Evolutionary conservation across 2,797 vertebrate genomes (phyloP), one percentile per base, ranked within the genome.

Genomic region (Melanotaenia nigrans): DNA sequence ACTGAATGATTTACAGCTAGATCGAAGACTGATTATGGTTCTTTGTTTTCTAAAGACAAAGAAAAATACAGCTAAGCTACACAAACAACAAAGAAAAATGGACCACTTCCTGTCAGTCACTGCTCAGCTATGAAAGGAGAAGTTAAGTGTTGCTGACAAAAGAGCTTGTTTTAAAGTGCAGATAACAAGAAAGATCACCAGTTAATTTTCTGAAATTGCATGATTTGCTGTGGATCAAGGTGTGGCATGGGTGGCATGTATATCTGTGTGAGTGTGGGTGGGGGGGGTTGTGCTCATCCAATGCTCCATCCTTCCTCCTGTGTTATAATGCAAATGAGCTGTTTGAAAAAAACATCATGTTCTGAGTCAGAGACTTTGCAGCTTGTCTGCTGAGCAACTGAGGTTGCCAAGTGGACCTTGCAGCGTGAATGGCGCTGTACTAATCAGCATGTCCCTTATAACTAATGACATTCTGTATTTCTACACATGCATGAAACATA

Each of bases 21-120:
- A 80, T 72, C 38, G 24, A 87, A 78, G 61, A 12, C 59, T 58
- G 65, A 87, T 79, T 80, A 75, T 57, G 58, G 40, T 68, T 83
- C 51, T 83, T 78, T 85, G 78, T 85, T 79, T 85, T 88, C 30
- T 82, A 74, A 77, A 73, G 66, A 85, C 74, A 68, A 82, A 78
- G 38, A 74, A 76, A 83, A 81, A 61, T 49, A 70, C 70, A 24
- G 24, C 64, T 68, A 73, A 56, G 53, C 47, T 49, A 33, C 55
- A 28, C 25, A 42, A 75, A 61, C 30, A 51, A 35, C 10, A 40
- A 51, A 35, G 65, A 55, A 72, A 67, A 73, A 73, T 32, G 25
- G 36, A 66, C 24, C 12, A n/a, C 25, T 51, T 68, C 18, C 59
- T 66, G 57, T 33, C 74, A 67, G 49, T 76, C 35, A 56, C 59